Base-by-base conservation (phyloP, 2,797 vertebrate genomes). In the Phylloscopus collybita region DNA sequence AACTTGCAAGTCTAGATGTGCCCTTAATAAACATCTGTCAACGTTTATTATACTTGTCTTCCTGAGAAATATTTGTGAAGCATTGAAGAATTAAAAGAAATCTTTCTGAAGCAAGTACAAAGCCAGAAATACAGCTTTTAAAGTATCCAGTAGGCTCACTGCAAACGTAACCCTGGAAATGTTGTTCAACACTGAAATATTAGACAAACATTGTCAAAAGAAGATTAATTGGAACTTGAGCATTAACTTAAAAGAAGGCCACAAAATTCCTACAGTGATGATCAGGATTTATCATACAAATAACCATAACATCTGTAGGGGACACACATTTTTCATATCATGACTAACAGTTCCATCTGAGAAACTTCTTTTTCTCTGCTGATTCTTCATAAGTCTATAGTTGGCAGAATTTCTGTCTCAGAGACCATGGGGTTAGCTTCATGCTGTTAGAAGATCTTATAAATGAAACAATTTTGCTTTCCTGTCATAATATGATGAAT, bases 251-350 rank as follows among this genome's bases (percentile, higher is more conserved):
- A 95, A 98, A 97, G 78, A 86, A 45, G 81, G 87, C 95, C 95
- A 61, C 76, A 96, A 87, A 96, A 86, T 96, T 95, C 76, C 76
- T 92, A 44, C 86, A 84, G 93, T 86, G 94, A 89, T 95, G 84
- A 88, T 97, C 53, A 56, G 78, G 96, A 97, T 97, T 97, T 97
- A 95, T 97, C 94, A 91, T 95, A 92, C 81, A 96, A 97, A 97
- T 97, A 95, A 93, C 95, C 97, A 92, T 96, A 97, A 97, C 97
- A 97, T 97, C 97, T 97, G 96, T 91, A 95, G 73, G 91, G 82
- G 85, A 95, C 60, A 81, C 59, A 95, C 85, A 94, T 97, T 96
- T 92, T 97, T 97, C 91, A 96, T 86, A 73, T 93, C 73, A 57
- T 95, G 65, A 88, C 91, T 80, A 93, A 95, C 90, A 94, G 80